A percentile compares a stretch with the other conserved stretches of the same genome.
These are phyloP conservation scores for Alsophila aescularia DNA, from an alignment of 2,888 invertebrate genomes.

Conservation along the genomic window DNA sequence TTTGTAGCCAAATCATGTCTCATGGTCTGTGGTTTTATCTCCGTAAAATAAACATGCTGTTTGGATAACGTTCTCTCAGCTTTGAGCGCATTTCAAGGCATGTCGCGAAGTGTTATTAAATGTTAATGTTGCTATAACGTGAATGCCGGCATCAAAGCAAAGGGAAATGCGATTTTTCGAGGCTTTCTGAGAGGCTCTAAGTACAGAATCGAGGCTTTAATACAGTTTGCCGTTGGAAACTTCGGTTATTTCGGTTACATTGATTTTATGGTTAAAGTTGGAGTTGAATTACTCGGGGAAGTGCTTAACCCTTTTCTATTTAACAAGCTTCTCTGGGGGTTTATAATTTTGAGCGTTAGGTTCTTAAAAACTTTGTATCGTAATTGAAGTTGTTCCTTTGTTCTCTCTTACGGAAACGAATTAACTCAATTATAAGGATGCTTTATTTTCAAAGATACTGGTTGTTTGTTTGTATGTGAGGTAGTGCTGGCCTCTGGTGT, in stretches of 20 bases:
- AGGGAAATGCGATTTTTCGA: constrained; percentile 15
- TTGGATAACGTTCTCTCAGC: constrained; percentile 10
- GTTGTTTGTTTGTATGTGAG: too few species aligned
- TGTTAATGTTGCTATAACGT: constrained; percentile 19
- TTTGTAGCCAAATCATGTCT: too few species aligned
- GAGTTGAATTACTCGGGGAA: constrained; percentile 9
- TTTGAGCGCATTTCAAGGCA: neutral
- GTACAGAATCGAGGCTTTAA: constrained; percentile 15
- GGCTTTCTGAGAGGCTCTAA: constrained; percentile 15
- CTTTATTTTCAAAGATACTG: too few species aligned
- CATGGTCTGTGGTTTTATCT: neutral
- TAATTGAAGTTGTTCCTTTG: too few species aligned
- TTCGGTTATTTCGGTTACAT: constrained; percentile 16
- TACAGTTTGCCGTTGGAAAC: constrained; percentile 16
- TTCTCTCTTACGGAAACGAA: too few species aligned
- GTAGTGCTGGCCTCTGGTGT: too few species aligned
- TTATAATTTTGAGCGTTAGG: neutral
- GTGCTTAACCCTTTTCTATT: constrained; percentile 7
- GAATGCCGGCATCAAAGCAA: constrained; percentile 11
- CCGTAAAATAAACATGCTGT: constrained; percentile 1
- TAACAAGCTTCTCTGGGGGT: constrained; percentile 6
- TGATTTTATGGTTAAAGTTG: constrained; percentile 30
- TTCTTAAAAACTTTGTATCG: neutral
- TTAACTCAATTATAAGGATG: too few species aligned
- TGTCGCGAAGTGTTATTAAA: constrained; percentile 19